These are phyloP conservation scores for Latrodectus elegans DNA, from an alignment of 2,888 invertebrate genomes.

Conservation along the genomic window DNA sequence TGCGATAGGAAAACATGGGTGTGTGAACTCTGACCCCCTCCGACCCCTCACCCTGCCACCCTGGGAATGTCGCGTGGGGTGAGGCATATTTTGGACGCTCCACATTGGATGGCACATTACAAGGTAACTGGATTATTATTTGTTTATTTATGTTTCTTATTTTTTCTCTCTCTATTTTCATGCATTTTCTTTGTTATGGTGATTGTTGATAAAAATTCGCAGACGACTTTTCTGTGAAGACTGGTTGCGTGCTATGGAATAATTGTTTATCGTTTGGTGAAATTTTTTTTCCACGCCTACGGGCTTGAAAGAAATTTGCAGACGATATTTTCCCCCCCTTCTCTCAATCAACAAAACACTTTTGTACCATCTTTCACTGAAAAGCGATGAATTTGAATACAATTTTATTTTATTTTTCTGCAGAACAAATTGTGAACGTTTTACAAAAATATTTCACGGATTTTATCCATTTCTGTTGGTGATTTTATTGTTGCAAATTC, in stretches of 20 bases:
- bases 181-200: neutral
- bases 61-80: constrained; percentile 68
- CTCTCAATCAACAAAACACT: too few relatives aligned
- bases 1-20: constrained; percentile 35
- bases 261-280: neutral
- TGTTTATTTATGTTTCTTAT: neutral
- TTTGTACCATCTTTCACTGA: too few relatives aligned
- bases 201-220: neutral
- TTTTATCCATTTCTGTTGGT: too few relatives aligned
- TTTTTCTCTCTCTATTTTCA: neutral
- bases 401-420: too few relatives aligned
- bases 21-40: constrained; percentile 50
- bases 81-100: constrained; percentile 67
- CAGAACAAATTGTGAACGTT: too few relatives aligned
- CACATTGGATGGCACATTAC: constrained; percentile 68
- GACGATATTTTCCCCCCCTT: too few relatives aligned
- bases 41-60: constrained; percentile 17
- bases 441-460: too few relatives aligned
- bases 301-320: too few relatives aligned
- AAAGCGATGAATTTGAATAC: too few relatives aligned
- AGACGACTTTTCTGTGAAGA: neutral
- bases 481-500: too few relatives aligned
- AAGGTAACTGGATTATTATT: constrained; percentile 45
- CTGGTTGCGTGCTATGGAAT: neutral
- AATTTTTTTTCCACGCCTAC: neutral